Conservation (phyloP, 2,113 vertebrate species). For the Aspiorhynchus laticeps region DNA sequence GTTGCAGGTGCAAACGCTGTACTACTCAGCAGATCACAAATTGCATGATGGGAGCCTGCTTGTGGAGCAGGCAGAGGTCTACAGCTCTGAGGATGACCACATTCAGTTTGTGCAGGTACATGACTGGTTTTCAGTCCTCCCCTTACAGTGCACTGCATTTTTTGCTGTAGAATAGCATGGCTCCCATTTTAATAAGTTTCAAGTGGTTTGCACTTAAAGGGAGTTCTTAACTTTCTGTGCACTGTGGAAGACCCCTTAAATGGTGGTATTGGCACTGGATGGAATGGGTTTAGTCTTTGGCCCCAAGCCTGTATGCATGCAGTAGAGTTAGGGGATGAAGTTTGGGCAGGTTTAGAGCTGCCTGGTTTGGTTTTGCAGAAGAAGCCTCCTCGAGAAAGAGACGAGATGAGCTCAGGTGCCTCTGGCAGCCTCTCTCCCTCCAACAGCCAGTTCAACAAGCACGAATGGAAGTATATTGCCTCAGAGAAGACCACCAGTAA, state of each 20-base stretch:
- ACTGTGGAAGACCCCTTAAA: constrained; percentile 5
- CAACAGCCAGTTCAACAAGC: constrained; percentile 82
- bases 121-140: constrained; percentile 41
- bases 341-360: constrained; percentile 20
- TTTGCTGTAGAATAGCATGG: background rate
- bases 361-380: constrained; percentile 85
- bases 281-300: background rate
- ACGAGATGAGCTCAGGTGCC: constrained; percentile 89
- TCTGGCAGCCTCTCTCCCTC: constrained; percentile 88
- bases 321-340: background rate
- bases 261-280: constrained; percentile 3
- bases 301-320: background rate
- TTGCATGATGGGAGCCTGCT: constrained; percentile 96
- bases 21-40: constrained; percentile 99
- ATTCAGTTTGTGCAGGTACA: constrained; percentile 99
- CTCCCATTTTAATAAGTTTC: background rate
- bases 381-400: constrained; percentile 91
- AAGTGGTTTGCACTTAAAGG: background rate
- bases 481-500: constrained; percentile 98
- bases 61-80: constrained; percentile 96
- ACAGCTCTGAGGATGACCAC: constrained; percentile 97
- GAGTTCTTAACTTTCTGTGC: background rate
- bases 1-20: constrained; percentile 99
- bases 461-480: constrained; percentile 98
- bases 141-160: background rate